Conservation (phyloP, 1,140 invertebrate genomes). For the Drosophila funebris region DNA sequence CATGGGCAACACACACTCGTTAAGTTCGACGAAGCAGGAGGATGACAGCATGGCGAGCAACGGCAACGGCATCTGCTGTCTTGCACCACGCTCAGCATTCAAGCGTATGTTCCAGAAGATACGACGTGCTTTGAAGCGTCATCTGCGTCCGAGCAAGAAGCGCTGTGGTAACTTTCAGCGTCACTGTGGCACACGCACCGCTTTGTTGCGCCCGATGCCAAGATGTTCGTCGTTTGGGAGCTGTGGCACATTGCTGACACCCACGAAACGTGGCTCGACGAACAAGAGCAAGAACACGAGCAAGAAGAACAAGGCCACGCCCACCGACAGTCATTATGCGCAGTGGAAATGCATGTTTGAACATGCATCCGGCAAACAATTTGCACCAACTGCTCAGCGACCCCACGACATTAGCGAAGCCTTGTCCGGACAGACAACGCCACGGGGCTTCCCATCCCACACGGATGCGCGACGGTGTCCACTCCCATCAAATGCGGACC, state of each 20-base stretch:
- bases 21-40: neutral
- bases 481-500: neutral
- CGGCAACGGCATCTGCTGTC: slow-evolving; percentile 18
- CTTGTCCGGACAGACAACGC: slow-evolving; percentile 61
- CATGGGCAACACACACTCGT: neutral
- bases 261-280: slow-evolving; percentile 10
- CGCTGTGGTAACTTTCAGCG: slow-evolving; percentile 18
- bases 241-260: slow-evolving; percentile 49
- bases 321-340: slow-evolving; percentile 49
- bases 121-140: slow-evolving; percentile 30
- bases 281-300: neutral
- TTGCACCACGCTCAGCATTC: slow-evolving; percentile 10
- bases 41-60: neutral
- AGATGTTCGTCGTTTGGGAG: slow-evolving; percentile 68
- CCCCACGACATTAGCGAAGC: slow-evolving; percentile 60
- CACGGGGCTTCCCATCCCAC: slow-evolving; percentile 64
- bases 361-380: slow-evolving; percentile 12
- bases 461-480: slow-evolving; percentile 54
- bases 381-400: neutral
- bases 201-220: slow-evolving; percentile 61
- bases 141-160: slow-evolving; percentile 34
- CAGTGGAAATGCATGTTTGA: slow-evolving; percentile 76
- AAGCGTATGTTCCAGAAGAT: slow-evolving; percentile 44
- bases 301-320: slow-evolving; percentile 2
- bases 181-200: neutral